Percentiles rank a stretch among this genome's conserved stretches.
Evolutionary conservation across 2,888 invertebrate species (phyloP).

Genomic region (Adelognathus sp.): DNA sequence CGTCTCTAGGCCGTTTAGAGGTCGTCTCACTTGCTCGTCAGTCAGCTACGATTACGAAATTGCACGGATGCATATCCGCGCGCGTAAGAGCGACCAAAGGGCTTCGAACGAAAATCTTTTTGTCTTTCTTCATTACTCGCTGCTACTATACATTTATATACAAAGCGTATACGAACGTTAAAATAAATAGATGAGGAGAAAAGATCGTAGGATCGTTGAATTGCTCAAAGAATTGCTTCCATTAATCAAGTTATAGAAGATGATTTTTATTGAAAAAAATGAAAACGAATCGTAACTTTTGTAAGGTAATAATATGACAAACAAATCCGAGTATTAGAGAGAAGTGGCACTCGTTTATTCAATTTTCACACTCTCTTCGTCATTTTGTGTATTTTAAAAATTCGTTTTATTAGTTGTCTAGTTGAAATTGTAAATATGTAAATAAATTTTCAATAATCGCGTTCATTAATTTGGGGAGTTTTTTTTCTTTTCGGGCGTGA

Average conservation of each 20-base stretch:
- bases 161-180: slow-evolving; percentile 1
- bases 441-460: slow-evolving; percentile 23
- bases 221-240: slow-evolving; percentile 78
- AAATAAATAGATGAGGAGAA: slow-evolving; percentile 4
- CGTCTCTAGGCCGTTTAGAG: slow-evolving; percentile 77
- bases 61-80: slow-evolving; percentile 17
- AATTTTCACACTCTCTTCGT: slow-evolving; percentile 18
- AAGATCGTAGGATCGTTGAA: slow-evolving; percentile 67
- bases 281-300: slow-evolving; percentile 3
- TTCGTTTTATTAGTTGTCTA: slow-evolving; percentile 13
- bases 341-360: slow-evolving; percentile 34
- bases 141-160: slow-evolving; percentile 6
- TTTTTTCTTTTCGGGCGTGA: not conserved
- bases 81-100: slow-evolving; percentile 13
- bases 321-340: slow-evolving; percentile 31
- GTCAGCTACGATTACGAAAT: slow-evolving; percentile 70
- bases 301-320: slow-evolving; percentile 4
- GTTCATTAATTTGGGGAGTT: slow-evolving; percentile 8
- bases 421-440: slow-evolving; percentile 46
- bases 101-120: not conserved
- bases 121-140: slow-evolving; percentile 6
- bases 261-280: slow-evolving; percentile 39
- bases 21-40: slow-evolving; percentile 65
- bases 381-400: not conserved
- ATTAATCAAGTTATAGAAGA: slow-evolving; percentile 59